phyloP scores from a whole-genome alignment of 2,888 invertebrate genomes.

The Gerris lacustris region DNA sequence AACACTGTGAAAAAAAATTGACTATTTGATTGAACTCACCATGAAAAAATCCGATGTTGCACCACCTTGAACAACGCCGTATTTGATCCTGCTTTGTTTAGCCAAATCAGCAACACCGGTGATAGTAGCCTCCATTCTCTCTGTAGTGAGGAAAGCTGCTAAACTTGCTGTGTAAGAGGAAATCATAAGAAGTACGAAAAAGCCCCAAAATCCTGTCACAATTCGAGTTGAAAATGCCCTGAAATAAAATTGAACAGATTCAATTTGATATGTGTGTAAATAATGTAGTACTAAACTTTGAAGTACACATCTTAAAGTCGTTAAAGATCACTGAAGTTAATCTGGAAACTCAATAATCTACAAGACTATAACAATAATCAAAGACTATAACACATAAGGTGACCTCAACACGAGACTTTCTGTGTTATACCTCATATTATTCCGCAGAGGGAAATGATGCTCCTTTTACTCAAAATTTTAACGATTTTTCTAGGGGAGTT shows the following conservation, averaged over 20 bases:
- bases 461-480: too few species aligned
- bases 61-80: slow-evolving; percentile 80
- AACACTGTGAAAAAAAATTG: too few species aligned
- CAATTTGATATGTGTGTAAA: slow-evolving; percentile 22
- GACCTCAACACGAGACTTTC: too few species aligned
- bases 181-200: slow-evolving; percentile 80
- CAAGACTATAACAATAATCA: too few species aligned
- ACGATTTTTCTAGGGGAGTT: too few species aligned
- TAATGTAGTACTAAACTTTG: slow-evolving; percentile 18
- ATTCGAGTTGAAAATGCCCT: slow-evolving; percentile 82
- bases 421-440: too few species aligned
- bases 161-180: slow-evolving; percentile 90
- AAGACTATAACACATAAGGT: too few species aligned
- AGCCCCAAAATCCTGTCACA: slow-evolving; percentile 85
- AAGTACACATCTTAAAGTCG: too few species aligned
- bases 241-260: slow-evolving; percentile 15
- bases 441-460: too few species aligned
- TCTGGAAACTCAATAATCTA: too few species aligned
- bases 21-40: slow-evolving; percentile 40
- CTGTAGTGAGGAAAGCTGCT: slow-evolving; percentile 84
- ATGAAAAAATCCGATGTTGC: slow-evolving; percentile 84
- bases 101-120: slow-evolving; percentile 85
- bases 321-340: too few species aligned
- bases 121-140: slow-evolving; percentile 78
- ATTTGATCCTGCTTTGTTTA: slow-evolving; percentile 88